Evolutionary conservation across 2,113 vertebrate genomes (phyloP).

Genomic region (Neoarius graeffei): DNA sequence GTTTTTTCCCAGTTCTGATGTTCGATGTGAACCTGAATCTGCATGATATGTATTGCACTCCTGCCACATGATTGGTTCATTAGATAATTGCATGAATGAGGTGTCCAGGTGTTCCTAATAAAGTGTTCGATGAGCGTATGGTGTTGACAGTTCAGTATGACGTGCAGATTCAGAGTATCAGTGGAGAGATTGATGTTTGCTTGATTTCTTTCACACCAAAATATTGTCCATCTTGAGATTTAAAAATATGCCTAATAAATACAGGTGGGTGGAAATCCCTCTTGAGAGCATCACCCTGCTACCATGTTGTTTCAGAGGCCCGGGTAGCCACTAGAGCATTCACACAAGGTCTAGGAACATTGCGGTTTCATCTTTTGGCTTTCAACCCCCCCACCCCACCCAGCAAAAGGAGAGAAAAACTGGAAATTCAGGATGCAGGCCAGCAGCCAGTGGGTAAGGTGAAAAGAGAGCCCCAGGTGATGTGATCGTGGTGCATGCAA

Average conservation of each 20-base stretch:
- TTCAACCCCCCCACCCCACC: too few species aligned
- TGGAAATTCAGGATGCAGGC: constrained; percentile 67
- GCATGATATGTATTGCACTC: neutral
- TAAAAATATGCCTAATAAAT: neutral
- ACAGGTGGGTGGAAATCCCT: neutral
- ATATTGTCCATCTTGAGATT: neutral
- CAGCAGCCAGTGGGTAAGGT: constrained; percentile 59
- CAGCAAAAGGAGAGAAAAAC: neutral
- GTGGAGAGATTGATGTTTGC: neutral
- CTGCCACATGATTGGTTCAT: neutral
- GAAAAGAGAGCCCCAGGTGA: constrained; percentile 64
- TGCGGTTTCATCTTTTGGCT: constrained; percentile 1
- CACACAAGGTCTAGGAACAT: neutral
- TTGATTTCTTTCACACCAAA: neutral
- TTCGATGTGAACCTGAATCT: neutral
- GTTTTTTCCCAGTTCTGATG: neutral
- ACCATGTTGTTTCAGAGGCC: neutral
- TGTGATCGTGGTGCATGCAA: constrained; percentile 57
- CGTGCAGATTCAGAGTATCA: neutral
- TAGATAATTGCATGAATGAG: neutral
- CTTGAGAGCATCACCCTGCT: neutral
- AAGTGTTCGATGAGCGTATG: neutral
- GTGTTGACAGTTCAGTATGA: neutral
- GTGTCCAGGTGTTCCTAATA: neutral
- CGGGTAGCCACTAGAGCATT: neutral